A percentile compares a stretch with the other conserved stretches of the same genome.
Evolutionary conservation across 2,888 invertebrate species (phyloP).

Genomic region (Syrphus vitripennis): DNA sequence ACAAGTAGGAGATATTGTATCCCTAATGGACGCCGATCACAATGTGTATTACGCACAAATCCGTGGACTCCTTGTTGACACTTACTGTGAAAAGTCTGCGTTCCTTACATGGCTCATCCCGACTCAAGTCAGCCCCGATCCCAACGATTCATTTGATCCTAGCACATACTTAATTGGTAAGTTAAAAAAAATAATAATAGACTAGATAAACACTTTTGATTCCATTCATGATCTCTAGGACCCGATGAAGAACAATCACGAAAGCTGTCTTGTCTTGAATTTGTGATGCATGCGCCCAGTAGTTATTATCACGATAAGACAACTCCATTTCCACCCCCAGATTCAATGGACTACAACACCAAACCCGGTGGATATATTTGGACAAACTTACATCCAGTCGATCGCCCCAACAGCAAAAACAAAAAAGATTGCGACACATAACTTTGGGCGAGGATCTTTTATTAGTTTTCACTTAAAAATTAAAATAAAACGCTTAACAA

Average conservation of each 20-base stretch:
- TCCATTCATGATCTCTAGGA: constrained; percentile 82
- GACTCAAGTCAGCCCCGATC: constrained; percentile 89
- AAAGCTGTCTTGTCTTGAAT: constrained; percentile 92
- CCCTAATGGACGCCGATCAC: constrained; percentile 89
- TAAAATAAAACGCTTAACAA: constrained; percentile 18
- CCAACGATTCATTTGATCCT: constrained; percentile 91
- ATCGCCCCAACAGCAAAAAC: constrained; percentile 70
- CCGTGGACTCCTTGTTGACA: constrained; percentile 93
- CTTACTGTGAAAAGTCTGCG: constrained; percentile 96
- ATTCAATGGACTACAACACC: constrained; percentile 81
- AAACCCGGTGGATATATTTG: constrained; percentile 85
- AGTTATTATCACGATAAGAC: constrained; percentile 91
- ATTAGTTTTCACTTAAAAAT: constrained; percentile 45
- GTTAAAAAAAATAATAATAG: neutral
- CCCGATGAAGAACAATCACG: constrained; percentile 95
- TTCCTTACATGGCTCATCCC: constrained; percentile 96
- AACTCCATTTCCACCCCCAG: constrained; percentile 88
- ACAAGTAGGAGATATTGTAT: constrained; percentile 95
- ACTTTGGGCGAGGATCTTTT: neutral
- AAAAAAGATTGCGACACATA: constrained; percentile 28
- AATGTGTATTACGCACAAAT: constrained; percentile 94
- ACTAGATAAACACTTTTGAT: neutral
- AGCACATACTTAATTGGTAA: constrained; percentile 93
- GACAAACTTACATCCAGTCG: constrained; percentile 82
- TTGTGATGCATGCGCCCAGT: constrained; percentile 96